A percentile compares a stretch with the other conserved stretches of the same genome.
Conservation (phyloP, 2,113 vertebrate genomes). For the Numida meleagris region DNA sequence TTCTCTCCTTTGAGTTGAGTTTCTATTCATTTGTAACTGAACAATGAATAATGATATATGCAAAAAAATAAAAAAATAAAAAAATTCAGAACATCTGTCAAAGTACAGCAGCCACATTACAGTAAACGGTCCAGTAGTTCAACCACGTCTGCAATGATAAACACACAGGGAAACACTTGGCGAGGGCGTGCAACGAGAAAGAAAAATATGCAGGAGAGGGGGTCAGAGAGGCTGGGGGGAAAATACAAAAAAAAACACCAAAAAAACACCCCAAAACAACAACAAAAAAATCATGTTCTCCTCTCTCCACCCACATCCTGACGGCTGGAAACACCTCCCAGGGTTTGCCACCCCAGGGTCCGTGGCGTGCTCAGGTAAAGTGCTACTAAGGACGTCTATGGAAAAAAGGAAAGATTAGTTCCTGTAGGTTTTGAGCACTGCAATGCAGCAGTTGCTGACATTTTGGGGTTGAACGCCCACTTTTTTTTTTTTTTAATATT, state of each 20-base stretch:
- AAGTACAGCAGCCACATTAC: slow-evolving; percentile 37
- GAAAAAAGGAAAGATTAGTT: slow-evolving; percentile 49
- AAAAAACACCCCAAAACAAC: not conserved
- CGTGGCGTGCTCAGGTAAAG: not conserved
- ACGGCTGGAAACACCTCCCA: not conserved
- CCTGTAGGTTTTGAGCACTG: slow-evolving; percentile 58
- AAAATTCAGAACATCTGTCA: slow-evolving; percentile 61
- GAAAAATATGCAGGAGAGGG: slow-evolving; percentile 5
- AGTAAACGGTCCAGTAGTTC: not conserved
- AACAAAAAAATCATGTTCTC: not conserved
- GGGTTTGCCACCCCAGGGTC: not conserved
- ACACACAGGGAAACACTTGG: slow-evolving; percentile 54
- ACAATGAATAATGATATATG: slow-evolving; percentile 38
- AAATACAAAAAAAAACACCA: not conserved
- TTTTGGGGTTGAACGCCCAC: slow-evolving; percentile 46
- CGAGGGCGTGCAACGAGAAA: not conserved
- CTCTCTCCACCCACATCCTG: slow-evolving; percentile 7
- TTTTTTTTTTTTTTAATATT: not conserved
- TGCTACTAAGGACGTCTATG: not conserved
- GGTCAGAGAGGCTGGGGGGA: not conserved
- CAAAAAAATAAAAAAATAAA: not conserved
- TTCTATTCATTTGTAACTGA: not conserved
- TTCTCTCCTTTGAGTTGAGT: slow-evolving; percentile 1
- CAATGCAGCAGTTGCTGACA: slow-evolving; percentile 60
- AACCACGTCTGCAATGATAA: slow-evolving; percentile 70